These are phyloP conservation scores for Diabrotica undecimpunctata DNA, from an alignment of 1,140 invertebrate genomes.

Conservation along the genomic window DNA sequence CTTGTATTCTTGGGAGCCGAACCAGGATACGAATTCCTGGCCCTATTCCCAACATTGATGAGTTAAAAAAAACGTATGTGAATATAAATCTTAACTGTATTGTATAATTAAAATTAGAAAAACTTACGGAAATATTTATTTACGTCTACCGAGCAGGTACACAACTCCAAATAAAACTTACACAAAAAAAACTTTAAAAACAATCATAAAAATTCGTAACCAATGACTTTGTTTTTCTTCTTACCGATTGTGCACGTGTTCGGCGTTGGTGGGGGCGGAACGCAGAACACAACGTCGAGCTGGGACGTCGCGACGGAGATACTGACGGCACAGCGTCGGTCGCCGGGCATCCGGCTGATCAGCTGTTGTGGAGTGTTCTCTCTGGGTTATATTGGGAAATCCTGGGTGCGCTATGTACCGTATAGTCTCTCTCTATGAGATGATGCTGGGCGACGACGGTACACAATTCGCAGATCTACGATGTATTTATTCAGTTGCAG, in stretches of 20 bases:
- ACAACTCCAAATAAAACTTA: not conserved
- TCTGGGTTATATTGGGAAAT: conserved; percentile 29
- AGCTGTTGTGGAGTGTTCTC: conserved; percentile 28
- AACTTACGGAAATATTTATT: too few relatives aligned
- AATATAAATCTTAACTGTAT: too few relatives aligned
- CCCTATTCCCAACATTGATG: too few relatives aligned
- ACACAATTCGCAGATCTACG: not conserved
- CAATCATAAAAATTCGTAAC: not conserved
- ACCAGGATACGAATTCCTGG: too few relatives aligned
- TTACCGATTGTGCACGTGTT: conserved; percentile 4
- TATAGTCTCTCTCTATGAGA: not conserved
- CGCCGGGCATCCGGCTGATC: conserved; percentile 25
- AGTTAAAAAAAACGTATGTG: too few relatives aligned
- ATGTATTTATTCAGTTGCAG: conserved; percentile 1
- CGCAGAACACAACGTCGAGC: not conserved
- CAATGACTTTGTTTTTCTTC: not conserved
- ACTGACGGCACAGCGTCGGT: conserved; percentile 22
- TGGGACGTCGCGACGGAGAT: conserved; percentile 25
- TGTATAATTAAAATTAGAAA: too few relatives aligned
- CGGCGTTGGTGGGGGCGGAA: not conserved
- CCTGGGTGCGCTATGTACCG: conserved; percentile 20
- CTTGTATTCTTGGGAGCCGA: too few relatives aligned
- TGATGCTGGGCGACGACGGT: not conserved
- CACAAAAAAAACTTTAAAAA: not conserved
- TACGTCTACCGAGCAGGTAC: too few relatives aligned